Conservation (phyloP, 2,888 invertebrate species). For the Thymelicus sylvestris region DNA sequence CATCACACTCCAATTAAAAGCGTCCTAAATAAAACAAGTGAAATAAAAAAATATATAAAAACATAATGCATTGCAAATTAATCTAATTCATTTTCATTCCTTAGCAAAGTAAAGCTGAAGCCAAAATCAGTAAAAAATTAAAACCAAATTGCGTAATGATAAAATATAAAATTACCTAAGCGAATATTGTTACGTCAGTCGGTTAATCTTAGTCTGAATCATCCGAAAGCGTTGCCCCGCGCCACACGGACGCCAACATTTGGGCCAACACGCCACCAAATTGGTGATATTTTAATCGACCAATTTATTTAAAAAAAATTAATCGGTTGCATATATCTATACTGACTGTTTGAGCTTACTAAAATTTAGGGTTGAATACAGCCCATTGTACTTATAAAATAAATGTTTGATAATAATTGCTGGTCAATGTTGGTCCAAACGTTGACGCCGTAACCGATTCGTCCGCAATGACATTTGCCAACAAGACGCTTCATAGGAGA, state of each 20-base stretch:
- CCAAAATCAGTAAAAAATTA: conserved; percentile 55
- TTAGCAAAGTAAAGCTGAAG: conserved; percentile 72
- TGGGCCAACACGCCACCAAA: neutral
- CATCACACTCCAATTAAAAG: too few species aligned
- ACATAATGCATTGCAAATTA: conserved; percentile 56
- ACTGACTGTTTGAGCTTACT: too few species aligned
- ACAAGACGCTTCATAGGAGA: neutral
- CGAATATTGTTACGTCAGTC: conserved; percentile 67
- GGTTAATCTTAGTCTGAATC: conserved; percentile 61
- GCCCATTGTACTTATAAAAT: neutral
- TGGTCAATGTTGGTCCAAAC: conserved; percentile 10
- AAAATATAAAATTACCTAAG: conserved; percentile 52
- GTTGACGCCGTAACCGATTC: neutral
- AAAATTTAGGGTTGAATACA: neutral
- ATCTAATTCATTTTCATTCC: conserved; percentile 45
- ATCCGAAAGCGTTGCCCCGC: conserved; percentile 39
- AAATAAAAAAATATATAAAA: neutral
- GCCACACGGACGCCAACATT: neutral
- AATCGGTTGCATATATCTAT: too few species aligned
- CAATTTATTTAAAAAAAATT: neutral
- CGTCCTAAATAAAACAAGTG: too few species aligned
- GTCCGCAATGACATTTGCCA: neutral
- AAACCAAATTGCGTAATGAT: conserved; percentile 45
- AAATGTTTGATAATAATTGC: neutral
- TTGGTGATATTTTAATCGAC: neutral